Base-by-base conservation (phyloP, 1,140 invertebrate genomes). In the Aphelinus certus region DNA sequence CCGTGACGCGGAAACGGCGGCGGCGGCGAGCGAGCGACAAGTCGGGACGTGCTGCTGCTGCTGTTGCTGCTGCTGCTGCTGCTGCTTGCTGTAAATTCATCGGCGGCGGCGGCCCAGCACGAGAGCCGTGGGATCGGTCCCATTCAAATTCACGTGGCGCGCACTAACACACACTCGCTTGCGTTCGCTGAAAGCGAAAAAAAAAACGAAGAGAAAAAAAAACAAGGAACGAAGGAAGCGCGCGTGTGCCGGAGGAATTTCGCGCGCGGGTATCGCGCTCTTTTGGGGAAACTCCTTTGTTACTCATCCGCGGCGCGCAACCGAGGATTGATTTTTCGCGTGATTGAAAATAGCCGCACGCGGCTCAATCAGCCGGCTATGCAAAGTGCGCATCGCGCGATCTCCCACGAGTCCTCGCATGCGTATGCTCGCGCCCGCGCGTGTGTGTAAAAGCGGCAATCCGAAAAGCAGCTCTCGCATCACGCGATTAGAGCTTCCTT, bases 51-150 rank as follows among this genome's bases (percentile, higher is more conserved):
- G 26, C 26, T 26, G 79, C 76, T 53, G 75, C 26, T 26, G 26
- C 26, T 26, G 26, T 26, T 26, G 26, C 26, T 26, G 76, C 26
- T 26, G 26, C 26, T 26, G 26, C 26, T 26, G 26, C 26, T 26
- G 26, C 26, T 26, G 80, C 78, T 77, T 77, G 72, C 73, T 58
- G 81, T 80, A 81, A 78, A 81, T 81, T 79, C 77, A 78, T 79
- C 78, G 79, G 4, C 66, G 42, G 53, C 62, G 46, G 3, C 3
- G 3, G 46, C 7, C 60, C 47, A 55, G 53, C 42, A 9, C 65
- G 47, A 53, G 56, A 66, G 65, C 61, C 80, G 80, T 79, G 81
- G 81, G 82, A 83, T 81, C 80, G 81, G 81, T 79, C 78, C 80
- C 79, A 80, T 82, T 81, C 79, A 79, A 79, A 81, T 81, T 83